Conservation (phyloP, 2,888 invertebrate species). For the Epirrita christyi region DNA sequence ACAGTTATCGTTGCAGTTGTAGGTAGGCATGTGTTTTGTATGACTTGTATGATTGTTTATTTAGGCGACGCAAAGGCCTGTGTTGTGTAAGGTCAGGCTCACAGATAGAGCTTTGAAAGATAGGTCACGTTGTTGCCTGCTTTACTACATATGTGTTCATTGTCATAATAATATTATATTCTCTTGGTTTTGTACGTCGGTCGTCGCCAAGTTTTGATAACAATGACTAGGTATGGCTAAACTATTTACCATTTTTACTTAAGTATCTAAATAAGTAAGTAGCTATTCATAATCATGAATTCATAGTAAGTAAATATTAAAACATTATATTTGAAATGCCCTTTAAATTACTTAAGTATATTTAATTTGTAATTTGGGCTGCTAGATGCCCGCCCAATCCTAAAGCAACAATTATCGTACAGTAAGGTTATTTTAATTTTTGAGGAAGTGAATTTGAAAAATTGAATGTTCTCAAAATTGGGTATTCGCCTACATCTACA, state of each 20-base stretch:
- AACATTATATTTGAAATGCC: no score
- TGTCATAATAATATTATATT: not conserved
- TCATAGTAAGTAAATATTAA: no score
- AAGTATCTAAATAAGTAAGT: not conserved
- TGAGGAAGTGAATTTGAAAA: no score
- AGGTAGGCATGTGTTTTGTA: slow-evolving; percentile 46
- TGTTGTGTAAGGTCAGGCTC: slow-evolving; percentile 77
- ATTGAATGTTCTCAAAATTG: no score
- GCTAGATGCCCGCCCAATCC: no score
- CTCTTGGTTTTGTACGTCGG: not conserved
- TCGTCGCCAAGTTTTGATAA: slow-evolving; percentile 2
- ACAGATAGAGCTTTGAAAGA: slow-evolving; percentile 42
- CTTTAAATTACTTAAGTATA: no score
- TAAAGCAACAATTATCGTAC: no score
- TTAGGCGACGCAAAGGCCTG: slow-evolving; percentile 56
- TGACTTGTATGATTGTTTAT: slow-evolving; percentile 64
- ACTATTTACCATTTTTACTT: not conserved
- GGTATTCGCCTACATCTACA: no score
- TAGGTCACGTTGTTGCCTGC: slow-evolving; percentile 26
- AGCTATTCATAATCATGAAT: no score
- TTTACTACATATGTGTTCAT: not conserved
- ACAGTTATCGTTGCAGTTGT: slow-evolving; percentile 63
- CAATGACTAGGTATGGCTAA: not conserved
- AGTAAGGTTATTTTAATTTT: no score
- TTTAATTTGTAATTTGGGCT: no score